Percentiles rank a stretch among this genome's conserved stretches.
Evolutionary conservation across 1,140 invertebrate genomes (phyloP).

Genomic region (Calephelis virginiensis): DNA sequence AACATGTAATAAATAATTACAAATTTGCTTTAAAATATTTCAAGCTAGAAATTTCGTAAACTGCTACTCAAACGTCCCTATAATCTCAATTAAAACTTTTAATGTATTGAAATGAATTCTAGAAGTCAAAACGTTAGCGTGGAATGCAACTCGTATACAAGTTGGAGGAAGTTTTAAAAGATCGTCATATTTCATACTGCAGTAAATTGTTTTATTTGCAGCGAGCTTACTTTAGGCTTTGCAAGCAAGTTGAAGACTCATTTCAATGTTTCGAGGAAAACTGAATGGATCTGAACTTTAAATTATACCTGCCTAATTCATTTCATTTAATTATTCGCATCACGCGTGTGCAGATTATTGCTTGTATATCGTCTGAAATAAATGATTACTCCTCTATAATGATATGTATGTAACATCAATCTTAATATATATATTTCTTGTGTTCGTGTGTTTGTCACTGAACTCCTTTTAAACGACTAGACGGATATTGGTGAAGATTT

Average conservation of each 20-base stretch:
- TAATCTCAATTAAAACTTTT: conserved; percentile 23
- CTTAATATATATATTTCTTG: too few species aligned
- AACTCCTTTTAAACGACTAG: too few species aligned
- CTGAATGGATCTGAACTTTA: neutral
- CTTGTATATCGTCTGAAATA: too few species aligned
- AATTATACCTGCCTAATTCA: too few species aligned
- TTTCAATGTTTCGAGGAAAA: neutral
- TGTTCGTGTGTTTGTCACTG: too few species aligned
- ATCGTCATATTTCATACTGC: conserved; percentile 11
- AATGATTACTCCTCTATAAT: too few species aligned
- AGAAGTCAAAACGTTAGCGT: conserved; percentile 31
- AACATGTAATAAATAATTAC: too few species aligned
- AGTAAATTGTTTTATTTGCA: conserved; percentile 11
- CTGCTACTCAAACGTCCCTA: neutral
- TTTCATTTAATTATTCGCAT: too few species aligned
- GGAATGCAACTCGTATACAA: conserved; percentile 37
- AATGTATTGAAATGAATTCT: conserved; percentile 43
- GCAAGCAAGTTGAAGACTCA: neutral
- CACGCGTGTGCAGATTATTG: too few species aligned
- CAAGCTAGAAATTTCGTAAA: neutral
- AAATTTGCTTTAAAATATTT: neutral
- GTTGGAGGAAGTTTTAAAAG: conserved; percentile 19
- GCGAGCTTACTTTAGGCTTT: conserved; percentile 6
- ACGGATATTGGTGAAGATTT: too few species aligned
- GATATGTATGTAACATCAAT: too few species aligned